These are phyloP conservation scores for Brachirus orientalis DNA, from an alignment of 2,113 vertebrate genomes.

Conservation along the genomic window DNA sequence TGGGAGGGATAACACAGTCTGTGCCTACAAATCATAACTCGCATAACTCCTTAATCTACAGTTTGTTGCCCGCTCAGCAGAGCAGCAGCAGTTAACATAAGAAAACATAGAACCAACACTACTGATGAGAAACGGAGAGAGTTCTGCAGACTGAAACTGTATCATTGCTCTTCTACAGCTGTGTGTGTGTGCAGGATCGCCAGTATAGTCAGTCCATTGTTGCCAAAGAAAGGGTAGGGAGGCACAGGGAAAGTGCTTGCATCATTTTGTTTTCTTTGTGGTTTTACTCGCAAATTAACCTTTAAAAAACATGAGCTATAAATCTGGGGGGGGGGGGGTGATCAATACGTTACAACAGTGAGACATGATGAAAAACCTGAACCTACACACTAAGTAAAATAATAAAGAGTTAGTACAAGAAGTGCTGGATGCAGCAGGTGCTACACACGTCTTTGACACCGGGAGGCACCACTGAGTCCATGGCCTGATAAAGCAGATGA, in stretches of 20 bases:
- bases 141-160: constrained; percentile 60
- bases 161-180: constrained; percentile 59
- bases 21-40: constrained; percentile 70
- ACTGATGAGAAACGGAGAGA: constrained; percentile 58
- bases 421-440: constrained; percentile 69
- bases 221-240: constrained; percentile 71
- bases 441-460: constrained; percentile 64
- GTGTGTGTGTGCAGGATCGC: constrained; percentile 59
- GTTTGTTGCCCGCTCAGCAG: constrained; percentile 52
- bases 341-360: constrained; percentile 63
- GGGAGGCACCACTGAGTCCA: constrained; percentile 68
- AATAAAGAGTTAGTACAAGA: constrained; percentile 51
- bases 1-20: constrained; percentile 74
- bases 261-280: constrained; percentile 77
- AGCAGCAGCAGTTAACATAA: constrained; percentile 33
- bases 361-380: constrained; percentile 58
- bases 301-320: constrained; percentile 53
- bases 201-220: constrained; percentile 48
- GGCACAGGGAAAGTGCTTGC: constrained; percentile 82
- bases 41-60: constrained; percentile 61
- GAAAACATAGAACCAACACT: constrained; percentile 59
- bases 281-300: constrained; percentile 63
- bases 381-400: constrained; percentile 55
- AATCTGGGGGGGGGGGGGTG: constrained; percentile 48
- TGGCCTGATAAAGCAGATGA: constrained; percentile 65